Evolutionary conservation across 2,888 invertebrate genomes (phyloP).

Genomic region (Salticus scenicus): DNA sequence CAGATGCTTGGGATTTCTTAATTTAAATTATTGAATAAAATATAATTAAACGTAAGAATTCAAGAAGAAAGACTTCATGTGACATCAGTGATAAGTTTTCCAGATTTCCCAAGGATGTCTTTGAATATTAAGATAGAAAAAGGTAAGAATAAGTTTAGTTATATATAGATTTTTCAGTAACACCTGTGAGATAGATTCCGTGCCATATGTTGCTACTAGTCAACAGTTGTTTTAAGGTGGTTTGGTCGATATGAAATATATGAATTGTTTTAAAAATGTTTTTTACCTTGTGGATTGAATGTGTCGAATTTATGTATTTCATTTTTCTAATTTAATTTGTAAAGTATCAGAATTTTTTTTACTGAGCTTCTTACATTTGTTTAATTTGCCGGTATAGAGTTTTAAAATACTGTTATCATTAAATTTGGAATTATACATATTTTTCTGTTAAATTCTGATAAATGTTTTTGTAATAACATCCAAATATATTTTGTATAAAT

Average conservation of each 20-base stretch:
- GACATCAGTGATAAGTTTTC: neutral
- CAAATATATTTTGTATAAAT: too few relatives aligned
- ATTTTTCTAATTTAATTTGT: too few relatives aligned
- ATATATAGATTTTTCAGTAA: neutral
- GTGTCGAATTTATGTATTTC: too few relatives aligned
- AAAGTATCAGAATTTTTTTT: too few relatives aligned
- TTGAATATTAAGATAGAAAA: neutral
- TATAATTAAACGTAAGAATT: neutral
- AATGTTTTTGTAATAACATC: too few relatives aligned
- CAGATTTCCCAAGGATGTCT: neutral
- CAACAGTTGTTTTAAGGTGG: constrained; percentile 33
- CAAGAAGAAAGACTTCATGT: neutral
- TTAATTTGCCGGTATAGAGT: too few relatives aligned
- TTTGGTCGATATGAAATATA: constrained; percentile 25
- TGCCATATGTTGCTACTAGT: constrained; percentile 43
- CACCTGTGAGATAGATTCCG: constrained; percentile 21
- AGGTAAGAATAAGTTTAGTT: neutral
- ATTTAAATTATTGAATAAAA: neutral
- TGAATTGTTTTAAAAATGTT: neutral
- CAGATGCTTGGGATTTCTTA: neutral
- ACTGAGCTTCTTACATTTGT: too few relatives aligned
- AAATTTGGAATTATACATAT: too few relatives aligned
- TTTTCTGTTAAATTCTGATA: too few relatives aligned
- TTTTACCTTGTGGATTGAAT: too few relatives aligned
- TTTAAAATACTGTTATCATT: too few relatives aligned